Base-by-base conservation (phyloP, 1,140 invertebrate genomes). In the Ephestia elutella region DNA sequence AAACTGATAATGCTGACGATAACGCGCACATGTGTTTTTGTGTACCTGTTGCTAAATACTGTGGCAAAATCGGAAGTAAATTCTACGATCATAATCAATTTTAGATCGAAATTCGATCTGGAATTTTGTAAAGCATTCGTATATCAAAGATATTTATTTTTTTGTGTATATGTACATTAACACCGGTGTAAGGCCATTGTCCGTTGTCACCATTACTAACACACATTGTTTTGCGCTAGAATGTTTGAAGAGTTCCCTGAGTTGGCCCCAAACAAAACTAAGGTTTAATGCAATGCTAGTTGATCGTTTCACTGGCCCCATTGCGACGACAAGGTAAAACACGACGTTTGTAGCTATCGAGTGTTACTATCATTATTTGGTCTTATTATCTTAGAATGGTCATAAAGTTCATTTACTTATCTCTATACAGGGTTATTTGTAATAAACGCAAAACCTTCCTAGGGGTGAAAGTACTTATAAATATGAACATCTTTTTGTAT, bases 201-300 rank as follows among this genome's bases (percentile, higher is more conserved):
- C 25, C 9, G 30, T 32, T 32, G 9, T 9, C 7, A 54, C 50
- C 62, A 68, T 75, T 68, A 84, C 78, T 82, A 82, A 82, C 78
- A 72, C 57, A 54, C 65, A 71, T 79, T 86, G 62, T 83, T 86
- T 82, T 65, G 60, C 63, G 69, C 71, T 87, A 87, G 85, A 87
- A 86, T 87, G 80, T 87, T 87, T 79, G 70, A 87, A 86, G 85
- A 87, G 64, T 86, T 86, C 65, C 85, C 85, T 59, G 80, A 78
- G 59, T 81, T 87, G 83, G 82, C 82, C 63, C 73, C 78, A 76
- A 83, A 79, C 72, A 79, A 76, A 78, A 68, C 74, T 84, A 87
- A 80, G 71, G 69, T 81, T 30, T 78, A 81, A 75, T 75, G 0
- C 38, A 44, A 44, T 44, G 38, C 38, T 44, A 44, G 15, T 44